Conservation (phyloP, 2,113 vertebrate species). For the Eubucco bourcierii region DNA sequence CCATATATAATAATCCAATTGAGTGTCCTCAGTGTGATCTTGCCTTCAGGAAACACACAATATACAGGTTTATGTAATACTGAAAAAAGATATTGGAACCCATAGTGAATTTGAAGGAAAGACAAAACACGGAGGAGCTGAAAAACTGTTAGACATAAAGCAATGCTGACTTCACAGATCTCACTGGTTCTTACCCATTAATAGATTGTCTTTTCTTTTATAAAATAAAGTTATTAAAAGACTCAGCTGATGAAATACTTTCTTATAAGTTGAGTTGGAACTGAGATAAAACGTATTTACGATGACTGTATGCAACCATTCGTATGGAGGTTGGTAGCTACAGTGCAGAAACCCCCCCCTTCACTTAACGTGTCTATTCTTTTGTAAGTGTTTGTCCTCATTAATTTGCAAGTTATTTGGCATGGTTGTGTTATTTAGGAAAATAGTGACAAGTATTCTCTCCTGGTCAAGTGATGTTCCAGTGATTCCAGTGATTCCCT, state of each 20-base stretch:
- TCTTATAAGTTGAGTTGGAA: background rate
- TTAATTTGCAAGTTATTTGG: background rate
- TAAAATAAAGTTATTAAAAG: background rate
- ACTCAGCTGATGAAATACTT: background rate
- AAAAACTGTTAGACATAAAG: background rate
- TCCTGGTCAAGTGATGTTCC: background rate
- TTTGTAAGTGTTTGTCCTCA: background rate
- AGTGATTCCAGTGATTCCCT: background rate
- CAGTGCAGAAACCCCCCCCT: background rate
- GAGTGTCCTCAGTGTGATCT: background rate
- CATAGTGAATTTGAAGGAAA: background rate
- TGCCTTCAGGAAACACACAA: background rate
- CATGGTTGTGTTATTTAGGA: background rate
- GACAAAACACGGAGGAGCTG: background rate
- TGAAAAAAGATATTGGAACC: background rate
- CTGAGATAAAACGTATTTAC: background rate
- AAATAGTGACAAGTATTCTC: background rate
- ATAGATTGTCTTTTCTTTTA: background rate
- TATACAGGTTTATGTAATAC: background rate
- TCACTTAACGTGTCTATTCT: background rate
- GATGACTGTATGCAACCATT: background rate
- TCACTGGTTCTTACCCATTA: background rate
- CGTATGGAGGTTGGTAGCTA: background rate
- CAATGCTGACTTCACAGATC: background rate
- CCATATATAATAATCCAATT: background rate